phyloP scores from a whole-genome alignment of 2,888 invertebrate species.

The Drosophila merina region DNA sequence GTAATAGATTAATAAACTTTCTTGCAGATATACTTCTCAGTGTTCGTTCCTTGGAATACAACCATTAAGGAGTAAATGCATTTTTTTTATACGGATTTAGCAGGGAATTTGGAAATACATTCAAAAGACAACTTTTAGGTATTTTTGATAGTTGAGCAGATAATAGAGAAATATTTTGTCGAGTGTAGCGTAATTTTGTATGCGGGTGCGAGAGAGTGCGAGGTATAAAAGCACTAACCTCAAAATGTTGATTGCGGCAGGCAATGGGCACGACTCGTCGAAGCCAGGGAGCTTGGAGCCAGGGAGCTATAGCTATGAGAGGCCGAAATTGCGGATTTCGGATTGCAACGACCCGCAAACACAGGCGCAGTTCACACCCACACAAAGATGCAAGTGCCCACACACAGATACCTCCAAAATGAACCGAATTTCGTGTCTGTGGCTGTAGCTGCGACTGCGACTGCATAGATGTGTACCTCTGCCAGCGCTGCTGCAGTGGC shows the following conservation, averaged over 20 bases:
- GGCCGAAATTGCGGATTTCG: constrained; percentile 51
- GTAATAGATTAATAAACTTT: too few species aligned
- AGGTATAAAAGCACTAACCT: constrained; percentile 65
- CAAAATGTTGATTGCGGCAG: constrained; percentile 74
- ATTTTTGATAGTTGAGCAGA: not conserved
- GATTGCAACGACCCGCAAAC: constrained; percentile 54
- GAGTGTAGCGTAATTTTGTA: constrained; percentile 5
- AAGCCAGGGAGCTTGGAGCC: constrained; percentile 33
- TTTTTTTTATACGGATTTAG: too few species aligned
- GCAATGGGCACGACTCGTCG: constrained; percentile 33
- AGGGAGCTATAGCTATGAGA: constrained; percentile 15
- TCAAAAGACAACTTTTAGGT: not conserved
- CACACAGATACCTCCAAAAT: constrained; percentile 54
- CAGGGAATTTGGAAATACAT: not conserved
- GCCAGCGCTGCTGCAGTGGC: constrained; percentile 41
- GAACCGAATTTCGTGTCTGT: constrained; percentile 40
- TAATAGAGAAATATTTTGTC: not conserved
- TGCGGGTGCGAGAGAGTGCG: constrained; percentile 1
- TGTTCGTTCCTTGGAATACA: too few species aligned
- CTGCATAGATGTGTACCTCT: constrained; percentile 45
- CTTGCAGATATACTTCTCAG: too few species aligned
- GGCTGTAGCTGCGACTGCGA: constrained; percentile 9
- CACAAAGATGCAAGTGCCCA: constrained; percentile 45
- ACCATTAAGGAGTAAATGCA: too few species aligned
- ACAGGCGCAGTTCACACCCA: constrained; percentile 41